phyloP scores from a whole-genome alignment of 2,888 invertebrate species.

The Drepana falcataria region DNA sequence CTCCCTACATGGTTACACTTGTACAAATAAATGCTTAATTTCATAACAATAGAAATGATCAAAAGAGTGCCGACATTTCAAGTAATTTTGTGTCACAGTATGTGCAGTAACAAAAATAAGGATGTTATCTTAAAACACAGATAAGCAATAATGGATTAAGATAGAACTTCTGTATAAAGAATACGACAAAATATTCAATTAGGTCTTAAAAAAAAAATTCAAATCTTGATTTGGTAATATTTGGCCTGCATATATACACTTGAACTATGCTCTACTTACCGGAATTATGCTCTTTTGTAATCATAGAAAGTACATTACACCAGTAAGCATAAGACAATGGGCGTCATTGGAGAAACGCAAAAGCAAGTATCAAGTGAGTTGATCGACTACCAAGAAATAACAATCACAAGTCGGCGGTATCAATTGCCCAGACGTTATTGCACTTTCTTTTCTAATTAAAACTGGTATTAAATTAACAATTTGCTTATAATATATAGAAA shows the following conservation, averaged over 20 bases:
- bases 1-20: constrained; percentile 4
- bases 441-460: constrained; percentile 41
- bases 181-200: too few relatives aligned
- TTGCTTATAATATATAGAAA: constrained; percentile 22
- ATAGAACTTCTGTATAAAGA: too few relatives aligned
- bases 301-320: constrained; percentile 44
- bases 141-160: too few relatives aligned
- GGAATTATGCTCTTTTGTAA: constrained; percentile 8
- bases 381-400: constrained; percentile 39
- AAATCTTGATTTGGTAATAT: too few relatives aligned
- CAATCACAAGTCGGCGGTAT: constrained; percentile 35
- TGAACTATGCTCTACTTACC: too few relatives aligned
- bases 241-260: too few relatives aligned
- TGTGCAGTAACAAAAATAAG: too few relatives aligned
- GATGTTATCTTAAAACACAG: too few relatives aligned
- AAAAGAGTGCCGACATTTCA: constrained; percentile 11
- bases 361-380: constrained; percentile 41
- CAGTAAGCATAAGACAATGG: constrained; percentile 43
- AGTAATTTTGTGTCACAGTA: not conserved
- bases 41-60: constrained; percentile 21
- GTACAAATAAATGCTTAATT: constrained; percentile 14
- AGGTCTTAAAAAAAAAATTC: too few relatives aligned
- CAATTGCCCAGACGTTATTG: constrained; percentile 28
- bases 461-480: constrained; percentile 17
- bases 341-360: constrained; percentile 26